Conservation (phyloP, 2,888 invertebrate genomes). For the Drosophila melanocephala region DNA sequence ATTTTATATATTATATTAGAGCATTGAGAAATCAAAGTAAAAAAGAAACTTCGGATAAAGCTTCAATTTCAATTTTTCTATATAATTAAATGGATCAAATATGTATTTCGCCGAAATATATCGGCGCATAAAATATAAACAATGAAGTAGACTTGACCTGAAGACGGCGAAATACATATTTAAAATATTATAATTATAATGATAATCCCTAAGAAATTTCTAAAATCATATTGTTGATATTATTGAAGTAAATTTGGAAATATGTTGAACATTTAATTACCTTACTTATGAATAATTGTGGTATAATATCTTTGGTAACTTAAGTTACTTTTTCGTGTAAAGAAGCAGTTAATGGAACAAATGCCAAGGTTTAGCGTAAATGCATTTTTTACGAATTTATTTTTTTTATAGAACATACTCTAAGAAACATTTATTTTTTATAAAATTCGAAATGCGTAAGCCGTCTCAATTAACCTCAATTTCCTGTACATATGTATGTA, state of each 20-base stretch:
- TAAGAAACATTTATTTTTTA: neutral
- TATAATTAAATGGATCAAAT: neutral
- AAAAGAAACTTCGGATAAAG: rapidly evolving
- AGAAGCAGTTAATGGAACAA: neutral
- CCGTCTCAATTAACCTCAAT: constrained; percentile 7
- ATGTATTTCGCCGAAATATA: neutral
- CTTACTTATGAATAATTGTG: neutral
- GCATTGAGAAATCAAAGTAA: neutral
- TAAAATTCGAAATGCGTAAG: neutral
- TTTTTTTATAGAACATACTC: neutral
- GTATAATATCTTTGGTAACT: neutral
- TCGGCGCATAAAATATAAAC: too few species aligned
- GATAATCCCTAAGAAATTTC: too few species aligned
- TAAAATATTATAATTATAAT: too few species aligned
- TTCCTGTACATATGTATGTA: neutral
- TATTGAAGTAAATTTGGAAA: neutral
- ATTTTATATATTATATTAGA: neutral
- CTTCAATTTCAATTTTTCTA: rapidly evolving
- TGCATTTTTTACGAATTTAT: neutral
- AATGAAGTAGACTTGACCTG: too few species aligned
- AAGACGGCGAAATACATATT: too few species aligned
- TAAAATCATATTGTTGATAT: neutral
- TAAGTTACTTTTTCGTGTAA: neutral
- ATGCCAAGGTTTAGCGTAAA: neutral
- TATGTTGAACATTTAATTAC: neutral